Evolutionary conservation across 2,113 vertebrate genomes (phyloP).

Genomic region (Dissostichus mawsoni): DNA sequence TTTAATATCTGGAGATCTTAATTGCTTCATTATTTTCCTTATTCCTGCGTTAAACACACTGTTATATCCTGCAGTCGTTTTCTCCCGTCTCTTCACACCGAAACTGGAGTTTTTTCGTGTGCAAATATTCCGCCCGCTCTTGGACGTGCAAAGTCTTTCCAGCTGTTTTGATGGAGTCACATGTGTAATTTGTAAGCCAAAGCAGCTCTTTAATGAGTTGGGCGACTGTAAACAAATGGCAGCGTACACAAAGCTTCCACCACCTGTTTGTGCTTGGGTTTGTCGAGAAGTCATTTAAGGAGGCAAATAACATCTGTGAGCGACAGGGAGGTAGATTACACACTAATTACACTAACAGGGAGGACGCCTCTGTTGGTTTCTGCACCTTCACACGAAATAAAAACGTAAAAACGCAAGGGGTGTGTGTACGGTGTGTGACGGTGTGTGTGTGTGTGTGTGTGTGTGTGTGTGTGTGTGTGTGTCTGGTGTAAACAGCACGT

Average conservation of each 20-base stretch:
- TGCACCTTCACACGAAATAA: conserved; percentile 84
- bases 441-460: conserved; percentile 21
- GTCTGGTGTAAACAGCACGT: conserved; percentile 64
- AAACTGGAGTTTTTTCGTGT: not conserved
- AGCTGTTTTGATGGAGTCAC: conserved; percentile 22
- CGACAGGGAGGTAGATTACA: conserved; percentile 92
- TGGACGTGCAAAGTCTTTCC: conserved; percentile 36
- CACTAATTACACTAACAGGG: conserved; percentile 93
- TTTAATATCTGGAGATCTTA: too few species aligned
- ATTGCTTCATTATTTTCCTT: too few species aligned
- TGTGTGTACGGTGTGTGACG: not conserved
- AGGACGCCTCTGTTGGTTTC: conserved; percentile 89
- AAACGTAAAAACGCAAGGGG: not conserved
- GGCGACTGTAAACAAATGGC: conserved; percentile 40
- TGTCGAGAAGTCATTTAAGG: conserved; percentile 75
- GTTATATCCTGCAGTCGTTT: not conserved
- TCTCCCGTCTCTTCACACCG: not conserved
- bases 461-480: conserved; percentile 1
- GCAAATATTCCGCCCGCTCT: not conserved
- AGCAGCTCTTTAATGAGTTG: conserved; percentile 33
- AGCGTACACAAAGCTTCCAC: conserved; percentile 57
- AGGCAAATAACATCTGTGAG: conserved; percentile 90
- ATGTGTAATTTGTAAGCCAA: conserved; percentile 15
- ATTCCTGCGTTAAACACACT: too few species aligned
- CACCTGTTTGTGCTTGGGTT: conserved; percentile 90